phyloP scores from a whole-genome alignment of 1,140 invertebrate genomes.

The Pogonomyrmex barbatus region DNA sequence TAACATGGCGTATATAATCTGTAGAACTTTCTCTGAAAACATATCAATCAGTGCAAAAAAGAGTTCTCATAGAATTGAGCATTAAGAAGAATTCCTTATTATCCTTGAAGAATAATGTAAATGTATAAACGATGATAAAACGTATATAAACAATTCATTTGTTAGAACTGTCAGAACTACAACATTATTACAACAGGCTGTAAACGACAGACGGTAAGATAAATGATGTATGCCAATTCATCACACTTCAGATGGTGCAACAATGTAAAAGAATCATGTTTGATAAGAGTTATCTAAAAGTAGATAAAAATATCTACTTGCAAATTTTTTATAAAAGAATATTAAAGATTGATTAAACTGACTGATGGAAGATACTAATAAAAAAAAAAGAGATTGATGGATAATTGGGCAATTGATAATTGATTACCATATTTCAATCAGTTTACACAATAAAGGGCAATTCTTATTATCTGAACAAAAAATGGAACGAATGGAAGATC shows the following conservation, averaged over 20 bases:
- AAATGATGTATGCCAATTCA: slow-evolving; percentile 4
- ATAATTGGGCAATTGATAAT: slow-evolving; percentile 1
- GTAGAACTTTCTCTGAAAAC: neutral
- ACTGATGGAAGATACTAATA: neutral
- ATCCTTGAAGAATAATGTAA: neutral
- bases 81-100: neutral
- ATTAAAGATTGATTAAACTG: slow-evolving; percentile 28
- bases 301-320: neutral
- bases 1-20: neutral
- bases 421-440: slow-evolving; percentile 12
- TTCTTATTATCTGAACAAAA: neutral
- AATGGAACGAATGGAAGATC: neutral
- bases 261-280: neutral
- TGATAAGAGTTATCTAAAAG: slow-evolving; percentile 5
- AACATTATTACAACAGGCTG: neutral
- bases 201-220: slow-evolving; percentile 15
- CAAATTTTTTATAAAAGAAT: neutral
- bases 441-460: neutral
- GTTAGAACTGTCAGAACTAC: neutral
- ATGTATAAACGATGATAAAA: neutral
- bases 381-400: slow-evolving; percentile 6
- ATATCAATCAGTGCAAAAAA: neutral
- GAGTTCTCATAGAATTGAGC: neutral
- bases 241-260: neutral
- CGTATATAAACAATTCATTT: neutral